A percentile compares a stretch with the other conserved stretches of the same genome.
Conservation (phyloP, 2,888 invertebrate species). For the Nemotelus nigrinus region DNA sequence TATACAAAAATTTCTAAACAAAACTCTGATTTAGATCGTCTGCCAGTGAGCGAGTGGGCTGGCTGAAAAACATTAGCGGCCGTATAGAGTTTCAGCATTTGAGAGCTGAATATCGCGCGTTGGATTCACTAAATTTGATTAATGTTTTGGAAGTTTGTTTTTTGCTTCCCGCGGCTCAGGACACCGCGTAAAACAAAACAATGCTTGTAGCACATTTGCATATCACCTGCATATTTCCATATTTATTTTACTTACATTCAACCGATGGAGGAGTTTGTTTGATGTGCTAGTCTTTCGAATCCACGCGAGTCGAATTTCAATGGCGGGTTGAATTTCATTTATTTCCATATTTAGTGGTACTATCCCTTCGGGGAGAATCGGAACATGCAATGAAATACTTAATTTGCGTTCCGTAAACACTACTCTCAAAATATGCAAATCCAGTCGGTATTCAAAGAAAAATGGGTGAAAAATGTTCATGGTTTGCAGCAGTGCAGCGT, state of each 20-base stretch:
- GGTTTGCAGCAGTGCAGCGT: no score
- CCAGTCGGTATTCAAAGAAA: conserved; percentile 10
- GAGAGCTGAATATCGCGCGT: not conserved
- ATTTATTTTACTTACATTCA: not conserved
- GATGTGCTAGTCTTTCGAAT: not conserved
- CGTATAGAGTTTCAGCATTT: not conserved
- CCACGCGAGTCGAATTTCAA: not conserved
- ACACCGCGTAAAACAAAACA: not conserved
- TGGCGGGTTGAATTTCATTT: conserved; percentile 35
- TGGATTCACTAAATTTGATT: conserved; percentile 25
- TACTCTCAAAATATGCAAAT: conserved; percentile 25
- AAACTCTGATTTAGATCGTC: conserved; percentile 46
- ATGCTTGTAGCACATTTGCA: not conserved
- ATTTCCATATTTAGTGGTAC: not conserved
- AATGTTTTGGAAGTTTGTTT: conserved; percentile 41
- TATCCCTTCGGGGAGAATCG: conserved; percentile 27
- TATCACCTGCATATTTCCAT: not conserved
- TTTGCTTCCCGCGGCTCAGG: conserved; percentile 4
- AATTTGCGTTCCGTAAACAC: conserved; percentile 43
- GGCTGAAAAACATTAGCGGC: not conserved
- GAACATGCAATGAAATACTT: conserved; percentile 50
- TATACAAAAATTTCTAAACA: conserved; percentile 48
- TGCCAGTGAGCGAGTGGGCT: not conserved
- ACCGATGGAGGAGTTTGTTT: not conserved
- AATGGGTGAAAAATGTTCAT: not conserved